Conservation (phyloP, 2,797 vertebrate genomes). For the Notolepis coatsorum region DNA sequence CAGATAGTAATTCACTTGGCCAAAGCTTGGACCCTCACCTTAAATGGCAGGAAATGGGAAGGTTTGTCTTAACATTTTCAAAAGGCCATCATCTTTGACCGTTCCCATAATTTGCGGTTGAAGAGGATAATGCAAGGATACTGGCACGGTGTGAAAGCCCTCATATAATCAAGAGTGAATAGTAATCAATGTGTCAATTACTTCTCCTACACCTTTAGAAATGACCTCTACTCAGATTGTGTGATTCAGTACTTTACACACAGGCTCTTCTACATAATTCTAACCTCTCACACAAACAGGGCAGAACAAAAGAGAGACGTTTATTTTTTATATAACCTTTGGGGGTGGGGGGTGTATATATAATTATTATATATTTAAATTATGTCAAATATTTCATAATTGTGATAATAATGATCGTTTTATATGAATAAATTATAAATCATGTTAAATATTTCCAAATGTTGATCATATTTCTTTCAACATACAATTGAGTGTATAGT, state of each 20-base stretch:
- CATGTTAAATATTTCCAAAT: too few relatives aligned
- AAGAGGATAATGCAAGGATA: slow-evolving; percentile 63
- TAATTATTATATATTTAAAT: too few relatives aligned
- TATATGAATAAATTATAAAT: too few relatives aligned
- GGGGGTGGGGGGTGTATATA: too few relatives aligned
- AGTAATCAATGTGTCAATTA: slow-evolving; percentile 73
- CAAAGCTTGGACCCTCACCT: slow-evolving; percentile 52
- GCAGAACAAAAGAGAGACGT: too few relatives aligned
- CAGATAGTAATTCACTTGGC: slow-evolving; percentile 47
- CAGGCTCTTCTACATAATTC: neutral
- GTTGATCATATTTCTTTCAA: too few relatives aligned
- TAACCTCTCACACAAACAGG: neutral
- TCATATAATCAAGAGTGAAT: slow-evolving; percentile 71
- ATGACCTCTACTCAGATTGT: slow-evolving; percentile 24
- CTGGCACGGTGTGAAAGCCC: slow-evolving; percentile 60
- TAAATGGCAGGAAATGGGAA: slow-evolving; percentile 29
- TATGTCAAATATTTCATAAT: too few relatives aligned
- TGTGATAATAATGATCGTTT: too few relatives aligned
- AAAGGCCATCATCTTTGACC: slow-evolving; percentile 44
- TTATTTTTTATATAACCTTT: too few relatives aligned
- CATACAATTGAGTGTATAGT: too few relatives aligned
- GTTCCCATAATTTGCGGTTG: slow-evolving; percentile 50
- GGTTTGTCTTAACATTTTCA: slow-evolving; percentile 40
- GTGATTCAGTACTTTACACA: slow-evolving; percentile 29
- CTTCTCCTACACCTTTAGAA: slow-evolving; percentile 50